Conservation (phyloP, 2,888 invertebrate species). For the Ochropleura leucogaster region DNA sequence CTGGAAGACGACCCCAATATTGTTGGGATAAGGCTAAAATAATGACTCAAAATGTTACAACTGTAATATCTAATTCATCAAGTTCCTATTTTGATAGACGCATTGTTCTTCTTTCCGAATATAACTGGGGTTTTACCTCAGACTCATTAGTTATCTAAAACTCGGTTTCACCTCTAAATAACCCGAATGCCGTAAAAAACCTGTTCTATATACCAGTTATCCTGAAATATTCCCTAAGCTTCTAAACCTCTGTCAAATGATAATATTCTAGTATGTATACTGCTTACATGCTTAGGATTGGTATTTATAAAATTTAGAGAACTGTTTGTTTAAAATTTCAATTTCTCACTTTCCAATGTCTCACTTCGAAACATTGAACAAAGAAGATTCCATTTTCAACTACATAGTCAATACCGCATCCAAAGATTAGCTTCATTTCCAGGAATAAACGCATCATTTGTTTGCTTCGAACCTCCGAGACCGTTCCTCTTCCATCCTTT, state of each 20-base stretch:
- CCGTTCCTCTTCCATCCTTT: conserved; percentile 44
- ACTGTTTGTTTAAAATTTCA: neutral
- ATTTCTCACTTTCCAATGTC: neutral
- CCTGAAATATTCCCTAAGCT: neutral
- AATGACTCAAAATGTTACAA: neutral
- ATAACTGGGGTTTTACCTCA: neutral
- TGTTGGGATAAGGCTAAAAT: too few relatives aligned
- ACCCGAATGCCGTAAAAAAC: neutral
- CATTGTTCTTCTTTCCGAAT: neutral
- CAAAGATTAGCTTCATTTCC: conserved; percentile 45
- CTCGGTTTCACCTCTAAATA: fast-evolving
- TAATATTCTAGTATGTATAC: neutral
- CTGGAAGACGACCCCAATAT: too few relatives aligned
- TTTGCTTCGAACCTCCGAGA: conserved; percentile 51
- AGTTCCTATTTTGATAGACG: neutral
- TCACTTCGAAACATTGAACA: conserved; percentile 2
- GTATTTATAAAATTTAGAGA: neutral
- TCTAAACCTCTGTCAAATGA: neutral
- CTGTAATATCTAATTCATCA: neutral
- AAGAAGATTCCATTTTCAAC: conserved; percentile 17
- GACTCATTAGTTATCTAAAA: neutral
- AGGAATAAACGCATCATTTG: conserved; percentile 37
- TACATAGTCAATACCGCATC: conserved; percentile 8
- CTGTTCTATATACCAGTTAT: neutral
- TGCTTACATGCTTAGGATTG: too few relatives aligned